Evolutionary conservation across 2,797 vertebrate genomes (phyloP).

Genomic region (Xerus rutilus): DNA sequence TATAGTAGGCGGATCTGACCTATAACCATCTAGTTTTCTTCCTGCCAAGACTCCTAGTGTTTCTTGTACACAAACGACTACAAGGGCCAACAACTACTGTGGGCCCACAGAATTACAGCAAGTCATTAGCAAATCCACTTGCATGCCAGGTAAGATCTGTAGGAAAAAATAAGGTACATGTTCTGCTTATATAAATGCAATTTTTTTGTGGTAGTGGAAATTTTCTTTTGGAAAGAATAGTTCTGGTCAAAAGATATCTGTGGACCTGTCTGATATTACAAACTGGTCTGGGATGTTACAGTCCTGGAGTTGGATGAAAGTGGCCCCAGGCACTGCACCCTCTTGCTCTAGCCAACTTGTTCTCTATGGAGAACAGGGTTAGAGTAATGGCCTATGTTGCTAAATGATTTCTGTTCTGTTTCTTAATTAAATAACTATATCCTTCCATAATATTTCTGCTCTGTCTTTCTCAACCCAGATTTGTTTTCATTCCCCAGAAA

Average conservation of each 20-base stretch:
- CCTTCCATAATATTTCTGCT: background rate
- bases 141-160: background rate
- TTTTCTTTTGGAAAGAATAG: conserved; percentile 11
- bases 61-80: background rate
- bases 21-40: background rate
- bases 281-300: background rate
- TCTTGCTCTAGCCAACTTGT: background rate
- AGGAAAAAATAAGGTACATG: background rate
- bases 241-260: background rate
- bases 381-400: background rate
- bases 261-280: background rate
- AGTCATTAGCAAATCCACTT: background rate
- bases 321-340: fast-evolving
- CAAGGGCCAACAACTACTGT: background rate
- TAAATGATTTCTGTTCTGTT: background rate
- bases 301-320: background rate
- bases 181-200: background rate
- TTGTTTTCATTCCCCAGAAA: background rate
- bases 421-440: background rate
- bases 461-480: background rate
- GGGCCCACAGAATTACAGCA: background rate
- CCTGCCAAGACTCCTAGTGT: background rate
- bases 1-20: fast-evolving
- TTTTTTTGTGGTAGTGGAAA: background rate
- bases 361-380: background rate